Percentiles rank a stretch among this genome's conserved stretches.
Evolutionary conservation across 1,140 invertebrate species (phyloP).

Genomic region (Drosophila pachea): DNA sequence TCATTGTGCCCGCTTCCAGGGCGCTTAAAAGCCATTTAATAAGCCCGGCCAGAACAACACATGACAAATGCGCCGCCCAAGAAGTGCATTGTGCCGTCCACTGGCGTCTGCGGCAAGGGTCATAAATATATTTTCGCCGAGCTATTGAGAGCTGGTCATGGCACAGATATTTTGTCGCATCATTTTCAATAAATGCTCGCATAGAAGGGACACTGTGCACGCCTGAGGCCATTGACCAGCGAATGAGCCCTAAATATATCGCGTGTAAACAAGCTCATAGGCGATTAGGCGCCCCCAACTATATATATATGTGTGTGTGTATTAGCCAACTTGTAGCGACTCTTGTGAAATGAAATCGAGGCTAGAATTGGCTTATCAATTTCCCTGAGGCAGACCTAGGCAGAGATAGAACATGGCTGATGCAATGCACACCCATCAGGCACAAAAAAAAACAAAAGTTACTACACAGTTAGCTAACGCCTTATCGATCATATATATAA

Average conservation of each 20-base stretch:
- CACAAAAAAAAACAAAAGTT: too few relatives aligned
- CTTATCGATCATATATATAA: too few relatives aligned
- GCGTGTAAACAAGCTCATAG: background rate
- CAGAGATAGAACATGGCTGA: too few relatives aligned
- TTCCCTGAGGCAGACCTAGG: too few relatives aligned
- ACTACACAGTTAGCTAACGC: too few relatives aligned
- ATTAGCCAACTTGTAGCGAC: background rate
- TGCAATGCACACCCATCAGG: too few relatives aligned
- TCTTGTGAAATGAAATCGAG: background rate
- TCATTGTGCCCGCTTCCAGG: slow-evolving; percentile 40
- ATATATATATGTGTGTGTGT: background rate
- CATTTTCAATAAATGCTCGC: slow-evolving; percentile 59
- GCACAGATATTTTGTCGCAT: slow-evolving; percentile 73
- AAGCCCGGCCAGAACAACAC: slow-evolving; percentile 57
- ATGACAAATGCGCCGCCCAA: slow-evolving; percentile 62
- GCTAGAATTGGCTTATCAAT: background rate
- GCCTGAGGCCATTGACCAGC: background rate
- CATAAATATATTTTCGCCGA: slow-evolving; percentile 49
- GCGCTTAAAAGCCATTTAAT: slow-evolving; percentile 73
- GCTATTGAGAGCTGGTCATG: slow-evolving; percentile 64
- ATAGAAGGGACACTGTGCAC: slow-evolving; percentile 3
- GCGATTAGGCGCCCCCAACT: too few relatives aligned
- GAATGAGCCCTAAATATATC: background rate
- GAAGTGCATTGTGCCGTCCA: slow-evolving; percentile 48
- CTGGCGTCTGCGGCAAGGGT: slow-evolving; percentile 52